Conservation (phyloP, 2,113 vertebrate species). For the Sclerurus mexicanus region DNA sequence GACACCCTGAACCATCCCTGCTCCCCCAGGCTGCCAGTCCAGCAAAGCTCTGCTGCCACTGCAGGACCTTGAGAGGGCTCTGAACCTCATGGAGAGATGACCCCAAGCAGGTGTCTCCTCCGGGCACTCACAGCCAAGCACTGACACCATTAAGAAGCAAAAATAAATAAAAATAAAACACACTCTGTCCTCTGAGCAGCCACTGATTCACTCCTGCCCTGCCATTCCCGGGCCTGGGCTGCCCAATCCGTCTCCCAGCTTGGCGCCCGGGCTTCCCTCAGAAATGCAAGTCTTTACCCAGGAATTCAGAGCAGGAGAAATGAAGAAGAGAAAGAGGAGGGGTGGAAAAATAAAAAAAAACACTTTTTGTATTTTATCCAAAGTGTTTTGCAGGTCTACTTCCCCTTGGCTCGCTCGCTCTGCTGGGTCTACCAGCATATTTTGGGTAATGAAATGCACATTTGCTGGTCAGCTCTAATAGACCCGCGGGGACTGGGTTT, state of each 20-base stretch:
- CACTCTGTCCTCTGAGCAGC: fast-evolving
- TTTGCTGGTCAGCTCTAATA: slow-evolving; percentile 53
- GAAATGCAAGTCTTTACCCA: slow-evolving; percentile 5
- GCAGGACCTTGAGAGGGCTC: fast-evolving
- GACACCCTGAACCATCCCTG: neutral
- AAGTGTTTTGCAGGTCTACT: slow-evolving; percentile 22
- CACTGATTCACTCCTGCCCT: neutral
- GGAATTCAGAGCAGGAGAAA: slow-evolving; percentile 22
- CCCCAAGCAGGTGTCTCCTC: neutral
- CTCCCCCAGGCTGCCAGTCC: neutral
- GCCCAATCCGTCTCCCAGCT: neutral
- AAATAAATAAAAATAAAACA: neutral
- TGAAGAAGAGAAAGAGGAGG: neutral
- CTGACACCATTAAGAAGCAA: neutral
- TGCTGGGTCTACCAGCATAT: slow-evolving; percentile 26
- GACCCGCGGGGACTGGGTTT: slow-evolving; percentile 26
- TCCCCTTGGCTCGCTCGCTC: neutral
- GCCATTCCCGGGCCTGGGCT: neutral
- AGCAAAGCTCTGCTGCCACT: neutral
- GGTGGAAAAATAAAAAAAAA: neutral
- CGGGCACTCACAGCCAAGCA: neutral
- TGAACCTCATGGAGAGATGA: fast-evolving
- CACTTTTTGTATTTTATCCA: neutral
- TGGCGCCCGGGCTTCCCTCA: neutral
- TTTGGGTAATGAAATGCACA: slow-evolving; percentile 50